Percentiles rank a stretch among this genome's conserved stretches.
These are phyloP conservation scores for Zaprionus ghesquierei DNA, from an alignment of 1,140 invertebrate species.

Conservation along the genomic window DNA sequence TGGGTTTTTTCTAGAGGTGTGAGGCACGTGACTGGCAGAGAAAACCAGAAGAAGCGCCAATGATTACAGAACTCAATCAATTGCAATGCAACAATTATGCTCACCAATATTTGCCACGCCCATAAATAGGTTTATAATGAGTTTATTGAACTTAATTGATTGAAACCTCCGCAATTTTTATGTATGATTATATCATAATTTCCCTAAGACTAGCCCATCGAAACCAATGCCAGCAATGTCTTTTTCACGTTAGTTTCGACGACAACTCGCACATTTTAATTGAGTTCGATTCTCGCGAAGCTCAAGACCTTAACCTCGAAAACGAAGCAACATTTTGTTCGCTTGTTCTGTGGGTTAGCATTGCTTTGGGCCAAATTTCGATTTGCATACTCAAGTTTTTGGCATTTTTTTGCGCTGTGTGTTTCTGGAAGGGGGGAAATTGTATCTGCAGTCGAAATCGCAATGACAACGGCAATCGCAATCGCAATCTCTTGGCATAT, in stretches of 20 bases:
- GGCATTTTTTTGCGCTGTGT: neutral
- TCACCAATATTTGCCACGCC: slow-evolving; percentile 17
- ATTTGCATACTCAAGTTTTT: slow-evolving; percentile 44
- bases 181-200: slow-evolving; percentile 52
- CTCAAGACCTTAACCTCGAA: slow-evolving; percentile 64
- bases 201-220: slow-evolving; percentile 2
- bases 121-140: slow-evolving; percentile 19
- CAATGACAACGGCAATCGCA: slow-evolving; percentile 39
- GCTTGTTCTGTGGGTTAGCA: slow-evolving; percentile 51
- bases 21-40: slow-evolving; percentile 27
- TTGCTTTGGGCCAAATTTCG: slow-evolving; percentile 10
- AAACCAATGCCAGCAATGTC: neutral
- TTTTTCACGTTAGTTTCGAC: slow-evolving; percentile 7
- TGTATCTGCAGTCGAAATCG: slow-evolving; percentile 56
- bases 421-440: neutral
- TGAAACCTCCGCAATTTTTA: no score
- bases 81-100: slow-evolving; percentile 19
- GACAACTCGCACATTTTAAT: slow-evolving; percentile 56
- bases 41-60: neutral
- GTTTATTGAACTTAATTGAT: slow-evolving; percentile 53
- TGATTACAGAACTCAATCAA: neutral
- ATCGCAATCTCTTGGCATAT: slow-evolving; percentile 41
- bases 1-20: slow-evolving; percentile 20
- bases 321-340: slow-evolving; percentile 1
- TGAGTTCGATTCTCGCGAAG: neutral